Evolutionary conservation across 2,888 invertebrate genomes (phyloP).

Genomic region (Lochmaea capreae): DNA sequence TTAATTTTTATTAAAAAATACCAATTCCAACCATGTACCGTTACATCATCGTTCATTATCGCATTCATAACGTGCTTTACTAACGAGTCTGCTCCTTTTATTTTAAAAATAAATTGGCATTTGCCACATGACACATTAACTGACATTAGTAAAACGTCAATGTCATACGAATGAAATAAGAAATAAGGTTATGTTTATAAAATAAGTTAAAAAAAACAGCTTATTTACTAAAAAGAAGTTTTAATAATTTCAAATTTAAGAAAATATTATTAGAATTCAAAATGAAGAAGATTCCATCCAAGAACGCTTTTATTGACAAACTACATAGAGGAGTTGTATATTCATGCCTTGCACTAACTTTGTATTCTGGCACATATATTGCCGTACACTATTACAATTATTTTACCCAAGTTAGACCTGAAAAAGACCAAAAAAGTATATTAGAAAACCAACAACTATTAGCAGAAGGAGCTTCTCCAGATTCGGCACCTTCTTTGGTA

Average conservation of each 20-base stretch:
- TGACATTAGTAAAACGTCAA: background rate
- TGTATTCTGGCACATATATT: conserved; percentile 66
- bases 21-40: too few relatives aligned
- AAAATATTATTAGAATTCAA: conserved; percentile 21
- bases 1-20: too few relatives aligned
- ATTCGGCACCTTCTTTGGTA: conserved; percentile 57
- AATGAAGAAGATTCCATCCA: conserved; percentile 63
- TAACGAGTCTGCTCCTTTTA: background rate
- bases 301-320: conserved; percentile 64
- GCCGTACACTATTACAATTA: conserved; percentile 67
- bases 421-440: conserved; percentile 59
- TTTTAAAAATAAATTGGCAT: background rate
- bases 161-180: background rate
- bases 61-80: background rate
- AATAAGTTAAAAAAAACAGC: background rate
- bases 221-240: conserved; percentile 2
- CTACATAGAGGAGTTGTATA: conserved; percentile 70
- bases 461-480: conserved; percentile 66
- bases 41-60: too few relatives aligned
- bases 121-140: background rate
- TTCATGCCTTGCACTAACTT: conserved; percentile 69
- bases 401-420: conserved; percentile 67
- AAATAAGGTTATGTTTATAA: conserved; percentile 15
- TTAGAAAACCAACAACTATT: conserved; percentile 65
- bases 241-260: background rate